Conservation (phyloP, 1,140 invertebrate genomes). For the Ctenoplectra terminalis region DNA sequence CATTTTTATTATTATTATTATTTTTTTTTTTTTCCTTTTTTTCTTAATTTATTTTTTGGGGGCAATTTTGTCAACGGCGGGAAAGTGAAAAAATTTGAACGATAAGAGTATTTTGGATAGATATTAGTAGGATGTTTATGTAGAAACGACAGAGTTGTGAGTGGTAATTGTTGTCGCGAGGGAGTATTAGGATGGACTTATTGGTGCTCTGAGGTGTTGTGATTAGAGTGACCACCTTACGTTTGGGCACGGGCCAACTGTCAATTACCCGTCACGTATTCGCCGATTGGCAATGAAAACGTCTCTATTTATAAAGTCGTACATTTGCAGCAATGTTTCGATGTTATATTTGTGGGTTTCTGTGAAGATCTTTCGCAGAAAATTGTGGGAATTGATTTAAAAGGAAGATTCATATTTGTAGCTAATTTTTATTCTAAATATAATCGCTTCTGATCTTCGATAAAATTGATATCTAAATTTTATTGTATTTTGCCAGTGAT, state of each 20-base stretch:
- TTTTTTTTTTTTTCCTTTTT: no score
- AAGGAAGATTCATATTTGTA: no score
- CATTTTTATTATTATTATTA: no score
- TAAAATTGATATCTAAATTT: no score
- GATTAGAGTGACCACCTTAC: constrained; percentile 19
- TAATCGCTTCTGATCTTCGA: no score
- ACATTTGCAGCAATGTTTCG: not conserved
- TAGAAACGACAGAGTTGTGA: not conserved
- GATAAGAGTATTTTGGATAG: not conserved
- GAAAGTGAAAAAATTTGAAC: no score
- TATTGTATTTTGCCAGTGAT: no score
- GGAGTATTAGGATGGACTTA: not conserved
- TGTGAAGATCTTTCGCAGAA: not conserved
- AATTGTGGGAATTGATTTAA: not conserved
- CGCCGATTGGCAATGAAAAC: constrained; percentile 25
- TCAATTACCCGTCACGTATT: constrained; percentile 38
- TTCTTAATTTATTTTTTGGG: not conserved
- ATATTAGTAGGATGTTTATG: not conserved
- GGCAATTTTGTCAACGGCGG: no score
- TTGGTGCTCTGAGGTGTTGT: not conserved
- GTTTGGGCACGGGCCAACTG: constrained; percentile 8
- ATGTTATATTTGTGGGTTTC: not conserved
- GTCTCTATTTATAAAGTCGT: constrained; percentile 21
- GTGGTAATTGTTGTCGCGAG: not conserved
- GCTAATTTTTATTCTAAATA: no score